phyloP scores from a whole-genome alignment of 2,113 vertebrate species.

The Mormyrus lacerda region DNA sequence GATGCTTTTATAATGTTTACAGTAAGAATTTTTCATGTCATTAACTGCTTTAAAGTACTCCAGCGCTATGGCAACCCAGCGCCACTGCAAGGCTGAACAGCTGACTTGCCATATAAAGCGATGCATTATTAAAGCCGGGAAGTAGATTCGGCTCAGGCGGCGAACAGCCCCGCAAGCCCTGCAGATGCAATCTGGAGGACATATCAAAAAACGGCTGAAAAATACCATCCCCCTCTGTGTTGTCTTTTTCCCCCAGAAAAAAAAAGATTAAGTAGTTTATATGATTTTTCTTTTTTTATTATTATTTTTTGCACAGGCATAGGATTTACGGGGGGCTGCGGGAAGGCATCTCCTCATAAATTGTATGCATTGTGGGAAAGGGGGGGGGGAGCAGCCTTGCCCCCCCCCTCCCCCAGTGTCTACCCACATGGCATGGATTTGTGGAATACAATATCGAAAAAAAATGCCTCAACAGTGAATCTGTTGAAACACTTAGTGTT shows the following conservation, averaged over 20 bases:
- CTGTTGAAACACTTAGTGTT: neutral
- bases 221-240: slow-evolving; percentile 13
- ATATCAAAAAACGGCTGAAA: slow-evolving; percentile 31
- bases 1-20: slow-evolving; percentile 39
- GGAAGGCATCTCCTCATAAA: neutral
- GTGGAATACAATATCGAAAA: slow-evolving; percentile 6
- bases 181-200: slow-evolving; percentile 32
- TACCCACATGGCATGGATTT: slow-evolving; percentile 12
- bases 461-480: neutral
- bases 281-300: neutral
- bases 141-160: slow-evolving; percentile 31
- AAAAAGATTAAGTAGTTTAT: slow-evolving; percentile 25
- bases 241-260: slow-evolving; percentile 20
- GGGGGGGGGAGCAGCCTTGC: neutral
- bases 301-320: neutral
- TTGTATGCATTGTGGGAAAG: neutral
- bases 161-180: slow-evolving; percentile 24
- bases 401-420: neutral
- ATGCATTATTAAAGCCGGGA: slow-evolving; percentile 46
- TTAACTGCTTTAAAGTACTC: slow-evolving; percentile 37
- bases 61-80: slow-evolving; percentile 30
- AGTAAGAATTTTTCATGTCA: slow-evolving; percentile 37
- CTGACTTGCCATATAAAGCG: slow-evolving; percentile 39
- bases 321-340: neutral
- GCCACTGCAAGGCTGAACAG: slow-evolving; percentile 35